A percentile compares a stretch with the other conserved stretches of the same genome.
Conservation (phyloP, 2,113 vertebrate species). For the Rhinoderma darwinii region DNA sequence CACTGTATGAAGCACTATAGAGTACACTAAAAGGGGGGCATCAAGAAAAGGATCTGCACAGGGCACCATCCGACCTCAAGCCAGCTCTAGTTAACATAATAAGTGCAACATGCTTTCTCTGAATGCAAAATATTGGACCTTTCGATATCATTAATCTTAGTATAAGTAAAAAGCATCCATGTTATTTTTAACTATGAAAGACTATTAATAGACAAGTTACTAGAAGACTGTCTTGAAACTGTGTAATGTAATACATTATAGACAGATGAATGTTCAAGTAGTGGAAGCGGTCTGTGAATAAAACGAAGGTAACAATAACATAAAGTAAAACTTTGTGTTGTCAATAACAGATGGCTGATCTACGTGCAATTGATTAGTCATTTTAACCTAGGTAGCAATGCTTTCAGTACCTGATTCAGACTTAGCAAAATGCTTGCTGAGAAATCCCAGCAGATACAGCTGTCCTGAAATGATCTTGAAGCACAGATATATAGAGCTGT, state of each 20-base stretch:
- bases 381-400: constrained; percentile 44
- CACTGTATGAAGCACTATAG: too few relatives aligned
- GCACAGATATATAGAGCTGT: constrained; percentile 1
- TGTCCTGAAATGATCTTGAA: constrained; percentile 52
- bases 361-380: constrained; percentile 46
- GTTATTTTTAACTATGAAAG: background rate
- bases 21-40: too few relatives aligned
- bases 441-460: constrained; percentile 43
- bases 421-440: constrained; percentile 21
- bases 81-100: too few relatives aligned
- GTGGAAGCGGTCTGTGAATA: constrained; percentile 5
- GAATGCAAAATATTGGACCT: too few relatives aligned
- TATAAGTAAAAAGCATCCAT: background rate
- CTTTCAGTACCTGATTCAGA: constrained; percentile 46
- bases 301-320: constrained; percentile 15
- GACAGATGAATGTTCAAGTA: background rate
- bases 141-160: too few relatives aligned
- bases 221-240: background rate
- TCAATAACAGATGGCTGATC: constrained; percentile 52
- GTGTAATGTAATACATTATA: background rate
- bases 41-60: too few relatives aligned
- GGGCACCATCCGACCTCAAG: too few relatives aligned
- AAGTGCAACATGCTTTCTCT: too few relatives aligned
- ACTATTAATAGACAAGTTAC: background rate
- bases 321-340: constrained; percentile 5